Evolutionary conservation across 2,797 vertebrate species (phyloP), one percentile per base, ranked within the genome.

Genomic region (Ctenochaetus hawaiiensis): DNA sequence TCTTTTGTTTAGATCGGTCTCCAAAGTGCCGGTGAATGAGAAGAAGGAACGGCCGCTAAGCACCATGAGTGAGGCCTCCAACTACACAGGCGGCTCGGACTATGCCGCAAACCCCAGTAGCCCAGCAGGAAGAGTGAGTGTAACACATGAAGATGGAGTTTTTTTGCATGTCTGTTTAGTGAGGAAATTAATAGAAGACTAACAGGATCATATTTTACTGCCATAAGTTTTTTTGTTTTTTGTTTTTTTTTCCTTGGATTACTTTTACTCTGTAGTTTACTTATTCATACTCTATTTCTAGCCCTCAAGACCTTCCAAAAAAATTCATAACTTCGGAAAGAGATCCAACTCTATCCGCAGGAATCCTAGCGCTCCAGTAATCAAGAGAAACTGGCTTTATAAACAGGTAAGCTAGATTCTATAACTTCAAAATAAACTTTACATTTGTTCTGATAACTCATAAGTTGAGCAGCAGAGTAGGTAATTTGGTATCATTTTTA

Each of bases 271-370:
- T 78, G 49, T 10, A 62, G 44, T 78, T 72, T 18, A 81, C 69
- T 3, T 48, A 10, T 89, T 67, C 45, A 75, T 9, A 0, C 41
- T 82, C 1, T 74, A 44, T 92, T 91, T 94, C 58, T 86, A 99
- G 98, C 95, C 97, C 12, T 99, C 98, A 37, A 96, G 98, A 78
- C 92, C 97, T 59, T 97, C 97, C 58, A 98, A 98, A 91, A 99
- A 99, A 89, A 81, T 99, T 82, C 98, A 99, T 88, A 99, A 99
- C 91, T 99, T 99, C 81, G 98, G 98, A 16, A 99, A 99, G 91
- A 95, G 98, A 70, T 99, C 98, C 8, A 99, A 99, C 91, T 99
- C 98, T 60, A 99, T 99, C 86, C 96, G 97, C 91, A 96, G 98
- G 81, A 99, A 99, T 84, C 97, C 97, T 14, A 96, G 96, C 53